phyloP scores from a whole-genome alignment of 2,113 vertebrate genomes.

The Chaetura pelagica region DNA sequence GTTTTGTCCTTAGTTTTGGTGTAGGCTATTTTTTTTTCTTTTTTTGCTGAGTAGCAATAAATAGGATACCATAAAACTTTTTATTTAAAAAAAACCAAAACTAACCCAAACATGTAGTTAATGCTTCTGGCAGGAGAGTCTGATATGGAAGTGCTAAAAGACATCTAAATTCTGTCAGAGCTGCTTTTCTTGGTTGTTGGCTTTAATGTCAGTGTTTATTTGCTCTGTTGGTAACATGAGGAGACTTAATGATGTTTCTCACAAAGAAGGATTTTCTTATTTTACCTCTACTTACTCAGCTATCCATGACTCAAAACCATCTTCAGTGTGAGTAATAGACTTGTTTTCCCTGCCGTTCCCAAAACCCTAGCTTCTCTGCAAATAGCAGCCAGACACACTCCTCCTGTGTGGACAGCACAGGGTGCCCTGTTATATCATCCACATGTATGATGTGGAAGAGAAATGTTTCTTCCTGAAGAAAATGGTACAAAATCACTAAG shows the following conservation, averaged over 20 bases:
- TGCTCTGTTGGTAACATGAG: not conserved
- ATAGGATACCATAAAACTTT: not conserved
- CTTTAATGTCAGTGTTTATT: not conserved
- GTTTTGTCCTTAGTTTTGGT: not conserved
- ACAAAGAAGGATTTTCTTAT: not conserved
- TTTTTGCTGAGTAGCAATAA: not conserved
- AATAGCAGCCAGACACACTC: not conserved
- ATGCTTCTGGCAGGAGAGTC: not conserved
- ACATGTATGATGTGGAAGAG: fast-evolving
- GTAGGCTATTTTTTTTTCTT: not conserved
- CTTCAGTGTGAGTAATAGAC: not conserved
- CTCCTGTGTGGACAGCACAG: not conserved
- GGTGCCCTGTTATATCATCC: not conserved
- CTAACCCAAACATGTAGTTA: not conserved
- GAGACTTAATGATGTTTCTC: not conserved
- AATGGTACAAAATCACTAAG: not conserved
- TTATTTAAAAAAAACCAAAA: too few species aligned
- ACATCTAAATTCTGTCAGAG: not conserved
- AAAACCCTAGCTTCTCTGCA: fast-evolving
- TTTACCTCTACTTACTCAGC: not conserved
- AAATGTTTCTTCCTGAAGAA: not conserved
- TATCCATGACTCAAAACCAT: not conserved
- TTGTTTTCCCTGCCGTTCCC: not conserved
- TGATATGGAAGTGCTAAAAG: not conserved
- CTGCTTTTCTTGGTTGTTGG: not conserved